Evolutionary conservation across 2,888 invertebrate genomes (phyloP), one percentile per base, ranked within the genome.

Genomic region (Cantharis rustica): DNA sequence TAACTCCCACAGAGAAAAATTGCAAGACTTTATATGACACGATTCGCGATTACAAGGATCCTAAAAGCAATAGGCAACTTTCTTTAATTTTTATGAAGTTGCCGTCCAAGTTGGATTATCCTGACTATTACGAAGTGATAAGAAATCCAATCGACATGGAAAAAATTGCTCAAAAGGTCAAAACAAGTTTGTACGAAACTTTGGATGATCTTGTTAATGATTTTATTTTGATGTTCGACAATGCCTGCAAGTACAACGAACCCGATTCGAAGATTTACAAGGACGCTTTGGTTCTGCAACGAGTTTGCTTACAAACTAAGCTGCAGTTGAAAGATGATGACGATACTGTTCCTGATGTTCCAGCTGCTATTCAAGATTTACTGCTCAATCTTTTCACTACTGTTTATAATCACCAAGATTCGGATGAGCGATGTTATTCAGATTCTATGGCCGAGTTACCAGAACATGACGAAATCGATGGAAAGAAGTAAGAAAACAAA

Each of bases 211-310:
- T 98, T 71, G 95, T 96, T 0, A 92, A 94, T 0, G 98, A 98
- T 88, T 94, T 98, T 82, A 92, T 95, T 82, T 89, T 97, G 69
- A 98, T 98, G 97, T 95, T 98, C 83, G 97, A 97, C 84, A 98
- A 98, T 87, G 98, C 98, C 0, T 98, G 97, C 90, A 97, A 96
- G 86, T 98, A 97, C 86, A 98, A 98, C 87, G 98, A 98, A 86
- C 98, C 98, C 0, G 98, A 98, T 86, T 98, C 98, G 0, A 96
- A 97, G 88, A 97, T 98, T 80, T 98, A 98, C 87, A 98, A 98
- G 89, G 98, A 99, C 88, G 98, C 98, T 0, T 89, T 99, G 82
- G 94, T 96, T 20, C 88, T 99, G 83, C 98, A 99, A 88, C 91
- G 97, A 80, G 91, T 98, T 70, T 96, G 97, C 75, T 89, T 98